Conservation (phyloP, 2,113 vertebrate species). For the Cyphomyrus plagiostoma region DNA sequence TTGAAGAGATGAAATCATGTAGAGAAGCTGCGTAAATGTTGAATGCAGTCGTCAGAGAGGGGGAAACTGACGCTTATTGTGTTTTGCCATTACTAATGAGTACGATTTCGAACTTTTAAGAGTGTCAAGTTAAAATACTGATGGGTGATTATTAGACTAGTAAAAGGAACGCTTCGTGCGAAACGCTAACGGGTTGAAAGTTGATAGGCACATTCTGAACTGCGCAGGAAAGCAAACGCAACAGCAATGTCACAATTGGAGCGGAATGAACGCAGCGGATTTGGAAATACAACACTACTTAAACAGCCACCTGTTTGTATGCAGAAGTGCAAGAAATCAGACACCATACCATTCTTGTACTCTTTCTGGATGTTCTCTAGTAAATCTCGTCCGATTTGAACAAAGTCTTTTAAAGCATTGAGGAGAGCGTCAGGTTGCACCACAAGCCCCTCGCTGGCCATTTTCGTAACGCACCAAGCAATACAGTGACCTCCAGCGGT, state of each 20-base stretch:
- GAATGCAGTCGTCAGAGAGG: background rate
- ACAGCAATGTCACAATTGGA: background rate
- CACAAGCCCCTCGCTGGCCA: background rate
- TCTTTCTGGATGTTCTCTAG: slow-evolving; percentile 23
- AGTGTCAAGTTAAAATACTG: background rate
- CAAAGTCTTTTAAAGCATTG: slow-evolving; percentile 18
- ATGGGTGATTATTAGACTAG: background rate
- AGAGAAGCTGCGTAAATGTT: slow-evolving; percentile 41
- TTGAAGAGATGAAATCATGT: slow-evolving; percentile 38
- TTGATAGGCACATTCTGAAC: background rate
- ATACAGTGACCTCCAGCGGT: background rate
- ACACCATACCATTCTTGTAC: slow-evolving; percentile 17
- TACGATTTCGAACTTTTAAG: background rate
- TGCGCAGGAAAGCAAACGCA: background rate
- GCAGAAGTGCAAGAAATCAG: background rate
- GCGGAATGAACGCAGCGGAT: background rate
- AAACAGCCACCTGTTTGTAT: background rate
- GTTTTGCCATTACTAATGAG: background rate
- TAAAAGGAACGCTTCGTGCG: background rate
- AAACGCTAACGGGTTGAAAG: background rate
- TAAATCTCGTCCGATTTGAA: slow-evolving; percentile 1
- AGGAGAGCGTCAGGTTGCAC: background rate
- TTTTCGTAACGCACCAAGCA: background rate
- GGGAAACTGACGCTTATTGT: background rate
- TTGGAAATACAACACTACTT: background rate